Evolutionary conservation across 2,113 vertebrate species (phyloP).

Genomic region (Mesembrinibis cayennensis): DNA sequence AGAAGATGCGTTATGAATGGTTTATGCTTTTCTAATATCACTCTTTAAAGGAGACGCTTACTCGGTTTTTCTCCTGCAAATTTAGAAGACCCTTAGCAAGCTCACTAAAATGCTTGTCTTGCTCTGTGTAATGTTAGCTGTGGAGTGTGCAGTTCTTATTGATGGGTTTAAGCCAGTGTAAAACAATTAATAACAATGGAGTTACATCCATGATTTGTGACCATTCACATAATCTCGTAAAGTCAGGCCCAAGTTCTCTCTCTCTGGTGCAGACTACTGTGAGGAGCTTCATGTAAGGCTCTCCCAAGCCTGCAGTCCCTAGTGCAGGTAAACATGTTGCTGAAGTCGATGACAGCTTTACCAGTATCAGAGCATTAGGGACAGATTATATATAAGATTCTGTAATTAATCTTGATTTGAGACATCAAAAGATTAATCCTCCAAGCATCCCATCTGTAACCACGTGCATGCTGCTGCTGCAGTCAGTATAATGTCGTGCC

Average conservation of each 20-base stretch:
- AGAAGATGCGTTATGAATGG: background rate
- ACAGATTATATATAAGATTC: background rate
- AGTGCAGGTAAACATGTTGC: background rate
- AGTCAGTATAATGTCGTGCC: background rate
- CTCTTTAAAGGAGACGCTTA: background rate
- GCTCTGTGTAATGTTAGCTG: background rate
- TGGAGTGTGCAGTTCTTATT: background rate
- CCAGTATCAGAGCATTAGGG: background rate
- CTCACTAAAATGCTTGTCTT: background rate
- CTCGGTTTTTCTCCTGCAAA: background rate
- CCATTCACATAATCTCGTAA: background rate
- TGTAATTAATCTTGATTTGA: background rate
- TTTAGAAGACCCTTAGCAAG: background rate
- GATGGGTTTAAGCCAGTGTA: background rate
- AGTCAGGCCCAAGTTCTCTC: background rate
- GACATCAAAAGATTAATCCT: background rate
- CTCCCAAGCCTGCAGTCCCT: background rate
- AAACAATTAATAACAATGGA: background rate
- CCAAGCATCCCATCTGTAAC: background rate
- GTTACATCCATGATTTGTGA: background rate
- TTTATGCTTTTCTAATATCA: background rate
- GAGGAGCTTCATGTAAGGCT: background rate
- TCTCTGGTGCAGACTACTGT: background rate
- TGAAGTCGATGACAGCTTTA: background rate
- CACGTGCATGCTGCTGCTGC: accelerated